Conservation (phyloP, 2,797 vertebrate species). For the Rhinogobio ventralis region DNA sequence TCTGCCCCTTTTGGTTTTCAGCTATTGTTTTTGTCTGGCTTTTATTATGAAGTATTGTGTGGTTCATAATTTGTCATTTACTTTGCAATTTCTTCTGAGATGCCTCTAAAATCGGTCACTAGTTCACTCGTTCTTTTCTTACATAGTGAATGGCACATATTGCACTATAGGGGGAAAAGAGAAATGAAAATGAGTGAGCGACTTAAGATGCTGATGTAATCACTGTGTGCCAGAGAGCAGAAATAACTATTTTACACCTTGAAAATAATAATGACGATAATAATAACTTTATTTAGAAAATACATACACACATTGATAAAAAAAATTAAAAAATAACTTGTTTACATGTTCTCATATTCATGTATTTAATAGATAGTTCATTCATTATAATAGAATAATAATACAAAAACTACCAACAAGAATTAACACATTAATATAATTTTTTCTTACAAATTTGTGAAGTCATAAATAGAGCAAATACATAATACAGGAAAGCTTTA, state of each 20-base stretch:
- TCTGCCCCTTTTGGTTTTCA: not conserved
- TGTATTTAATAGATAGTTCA: not conserved
- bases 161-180: not conserved
- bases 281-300: not conserved
- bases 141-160: not conserved
- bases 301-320: not conserved
- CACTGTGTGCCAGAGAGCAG: not conserved
- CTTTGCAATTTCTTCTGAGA: not conserved
- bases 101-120: not conserved
- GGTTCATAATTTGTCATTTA: not conserved
- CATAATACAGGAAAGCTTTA: too few species aligned
- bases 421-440: too few species aligned
- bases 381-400: not conserved
- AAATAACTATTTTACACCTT: not conserved
- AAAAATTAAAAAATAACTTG: not conserved
- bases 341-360: not conserved
- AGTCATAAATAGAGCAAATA: too few species aligned
- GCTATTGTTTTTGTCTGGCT: constrained; percentile 11
- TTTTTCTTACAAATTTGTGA: too few species aligned
- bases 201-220: not conserved
- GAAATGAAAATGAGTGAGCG: not conserved
- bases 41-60: not conserved
- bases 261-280: not conserved
- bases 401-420: too few species aligned
- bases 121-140: not conserved